phyloP scores from a whole-genome alignment of 2,113 vertebrate species.

The Dasyurus viverrinus region DNA sequence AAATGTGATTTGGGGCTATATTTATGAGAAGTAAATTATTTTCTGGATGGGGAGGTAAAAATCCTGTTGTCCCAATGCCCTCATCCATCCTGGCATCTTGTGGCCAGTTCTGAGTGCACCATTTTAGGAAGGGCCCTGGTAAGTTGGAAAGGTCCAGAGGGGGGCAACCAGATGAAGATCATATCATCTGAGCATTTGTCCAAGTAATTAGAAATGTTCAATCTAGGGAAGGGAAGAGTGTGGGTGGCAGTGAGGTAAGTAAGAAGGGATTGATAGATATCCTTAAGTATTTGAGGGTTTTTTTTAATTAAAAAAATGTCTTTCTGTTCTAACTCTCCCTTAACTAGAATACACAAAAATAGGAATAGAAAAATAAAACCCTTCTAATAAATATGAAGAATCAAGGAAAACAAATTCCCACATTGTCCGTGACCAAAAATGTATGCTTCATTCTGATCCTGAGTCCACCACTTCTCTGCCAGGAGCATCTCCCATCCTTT shows the following conservation, averaged over 20 bases:
- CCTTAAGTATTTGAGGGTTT: background rate
- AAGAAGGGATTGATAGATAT: background rate
- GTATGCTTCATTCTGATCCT: background rate
- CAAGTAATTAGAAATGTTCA: background rate
- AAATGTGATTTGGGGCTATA: background rate
- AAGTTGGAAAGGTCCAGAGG: background rate
- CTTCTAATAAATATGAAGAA: background rate
- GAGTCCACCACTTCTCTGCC: background rate
- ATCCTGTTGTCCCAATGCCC: background rate
- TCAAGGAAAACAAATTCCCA: background rate
- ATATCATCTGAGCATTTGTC: background rate
- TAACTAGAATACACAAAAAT: background rate
- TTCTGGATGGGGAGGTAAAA: background rate
- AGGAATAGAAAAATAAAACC: background rate
- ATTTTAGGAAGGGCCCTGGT: background rate
- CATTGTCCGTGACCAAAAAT: background rate
- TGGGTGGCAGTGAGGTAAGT: background rate
- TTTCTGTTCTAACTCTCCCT: background rate
- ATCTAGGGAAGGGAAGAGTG: background rate
- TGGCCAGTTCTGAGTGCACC: background rate
- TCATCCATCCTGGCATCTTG: background rate
- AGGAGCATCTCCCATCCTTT: background rate
- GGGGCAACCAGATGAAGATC: background rate
- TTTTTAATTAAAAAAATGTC: background rate
- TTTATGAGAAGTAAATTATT: background rate